Base-by-base conservation (phyloP, 2,797 vertebrate species). In the Falco concolor region DNA sequence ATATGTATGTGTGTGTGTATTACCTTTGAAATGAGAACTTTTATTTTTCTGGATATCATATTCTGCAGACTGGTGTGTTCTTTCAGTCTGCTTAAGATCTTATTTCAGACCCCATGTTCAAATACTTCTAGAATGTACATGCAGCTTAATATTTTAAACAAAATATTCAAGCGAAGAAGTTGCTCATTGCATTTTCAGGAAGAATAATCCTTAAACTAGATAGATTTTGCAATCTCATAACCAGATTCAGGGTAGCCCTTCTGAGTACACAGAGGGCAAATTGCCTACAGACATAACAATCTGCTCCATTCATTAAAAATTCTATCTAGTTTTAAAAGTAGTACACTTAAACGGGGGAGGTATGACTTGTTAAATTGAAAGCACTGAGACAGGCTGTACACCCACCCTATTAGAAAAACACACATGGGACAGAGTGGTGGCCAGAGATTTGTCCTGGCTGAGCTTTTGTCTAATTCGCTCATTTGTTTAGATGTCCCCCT, bases 21-120 rank as follows among this genome's bases (percentile, higher is more conserved):
- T 94, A 84, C 57, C 75, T 93, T 95, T 95, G 90, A 95, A 95
- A 95, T 68, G 36, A 90, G 65, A 96, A 88, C 89, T 95, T 95
- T 36, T 82, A 28, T 92, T 97, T 97, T 92, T 67, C 83, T 95
- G 91, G 87, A 81, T 96, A 94, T 96, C 75, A 42, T 96, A 90
- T 97, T 96, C 8, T 1, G 72, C 64, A 96, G 77, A 68, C 77
- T 90, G 82, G 22, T 93, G 84, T 83, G 63, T 69, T 95, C 68
- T 90, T 95, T 95, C 74, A 93, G 75, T 63, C 80, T 74, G 89
- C 60, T 91, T 94, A 89, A 97, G 76, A 73, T 87, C 59, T 90
- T 67, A 94, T 56, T 80, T 96, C 85, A 77, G 87, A 95, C 83
- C 89, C 94, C 90, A 84, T 60, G 40, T 82, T 95, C 91, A 93